Conservation (phyloP, 23 tunicate genomes). For the Botrylloides violaceus region DNA sequence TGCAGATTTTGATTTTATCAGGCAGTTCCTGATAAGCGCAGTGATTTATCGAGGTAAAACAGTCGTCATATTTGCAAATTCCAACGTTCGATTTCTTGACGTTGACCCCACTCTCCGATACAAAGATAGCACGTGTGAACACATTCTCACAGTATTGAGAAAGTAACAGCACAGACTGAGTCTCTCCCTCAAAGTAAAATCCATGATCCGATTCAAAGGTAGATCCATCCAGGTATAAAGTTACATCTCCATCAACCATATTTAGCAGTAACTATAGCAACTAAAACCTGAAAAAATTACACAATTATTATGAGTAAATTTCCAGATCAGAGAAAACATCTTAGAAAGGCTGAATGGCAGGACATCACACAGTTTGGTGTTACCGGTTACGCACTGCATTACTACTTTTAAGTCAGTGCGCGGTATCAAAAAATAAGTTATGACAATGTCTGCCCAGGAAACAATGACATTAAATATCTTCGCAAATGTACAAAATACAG, state of each 20-base stretch:
- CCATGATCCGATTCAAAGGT: neutral
- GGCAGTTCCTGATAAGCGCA: neutral
- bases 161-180: constrained; percentile 32
- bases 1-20: constrained; percentile 23
- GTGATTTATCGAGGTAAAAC: constrained; percentile 7
- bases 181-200: constrained; percentile 23
- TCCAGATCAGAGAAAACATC: neutral
- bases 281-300: neutral
- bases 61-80: constrained; percentile 16
- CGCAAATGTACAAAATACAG: no score
- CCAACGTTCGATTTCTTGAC: neutral
- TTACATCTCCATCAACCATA: neutral
- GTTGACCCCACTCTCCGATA: neutral
- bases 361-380: no score
- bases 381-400: no score
- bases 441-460: no score
- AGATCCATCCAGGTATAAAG: constrained; percentile 9
- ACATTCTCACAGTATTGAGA: constrained; percentile 25
- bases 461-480: no score
- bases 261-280: no score
- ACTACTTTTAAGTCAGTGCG: no score
- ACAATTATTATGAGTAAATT: neutral
- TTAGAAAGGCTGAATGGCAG: no score
- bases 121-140: constrained; percentile 12
- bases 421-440: no score